Evolutionary conservation across 2,888 invertebrate genomes (phyloP).

Genomic region (Pseudeuparius sepicola): DNA sequence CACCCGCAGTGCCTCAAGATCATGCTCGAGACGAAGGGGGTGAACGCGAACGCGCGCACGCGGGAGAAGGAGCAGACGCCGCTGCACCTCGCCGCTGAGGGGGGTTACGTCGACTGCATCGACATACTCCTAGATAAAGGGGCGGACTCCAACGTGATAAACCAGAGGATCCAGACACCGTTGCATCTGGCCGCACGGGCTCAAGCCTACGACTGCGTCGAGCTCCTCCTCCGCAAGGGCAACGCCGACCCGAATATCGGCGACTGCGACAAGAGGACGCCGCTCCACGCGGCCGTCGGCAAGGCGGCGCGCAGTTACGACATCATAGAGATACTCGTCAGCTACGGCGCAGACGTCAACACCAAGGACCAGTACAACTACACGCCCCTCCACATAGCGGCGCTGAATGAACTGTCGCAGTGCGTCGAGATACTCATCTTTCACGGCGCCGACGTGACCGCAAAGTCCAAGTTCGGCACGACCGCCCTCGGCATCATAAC

Average conservation of each 20-base stretch:
- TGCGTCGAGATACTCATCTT: constrained; percentile 77
- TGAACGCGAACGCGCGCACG: constrained; percentile 60
- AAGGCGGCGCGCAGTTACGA: constrained; percentile 73
- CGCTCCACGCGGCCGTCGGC: constrained; percentile 76
- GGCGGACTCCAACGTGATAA: constrained; percentile 64
- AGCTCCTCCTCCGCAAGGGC: constrained; percentile 61
- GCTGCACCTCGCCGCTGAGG: constrained; percentile 79
- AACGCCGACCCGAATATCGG: constrained; percentile 69
- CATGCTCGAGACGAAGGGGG: constrained; percentile 61
- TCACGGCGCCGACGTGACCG: constrained; percentile 82
- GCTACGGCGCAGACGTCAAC: constrained; percentile 74
- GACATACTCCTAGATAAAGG: constrained; percentile 62
- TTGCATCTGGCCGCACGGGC: constrained; percentile 76
- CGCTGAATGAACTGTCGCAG: constrained; percentile 72
- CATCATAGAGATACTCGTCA: constrained; percentile 66
- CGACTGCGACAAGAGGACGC: constrained; percentile 72
- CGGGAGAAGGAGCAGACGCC: constrained; percentile 69
- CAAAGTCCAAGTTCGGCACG: constrained; percentile 77
- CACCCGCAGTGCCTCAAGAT: constrained; percentile 65
- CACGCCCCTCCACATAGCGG: constrained; percentile 76
- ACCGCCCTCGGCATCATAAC: constrained; percentile 78
- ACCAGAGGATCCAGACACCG: constrained; percentile 74
- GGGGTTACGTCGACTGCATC: constrained; percentile 74
- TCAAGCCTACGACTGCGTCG: constrained; percentile 72
- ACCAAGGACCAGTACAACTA: constrained; percentile 78